Conservation (phyloP, 2,888 invertebrate genomes). For the Blastobasis adustella region DNA sequence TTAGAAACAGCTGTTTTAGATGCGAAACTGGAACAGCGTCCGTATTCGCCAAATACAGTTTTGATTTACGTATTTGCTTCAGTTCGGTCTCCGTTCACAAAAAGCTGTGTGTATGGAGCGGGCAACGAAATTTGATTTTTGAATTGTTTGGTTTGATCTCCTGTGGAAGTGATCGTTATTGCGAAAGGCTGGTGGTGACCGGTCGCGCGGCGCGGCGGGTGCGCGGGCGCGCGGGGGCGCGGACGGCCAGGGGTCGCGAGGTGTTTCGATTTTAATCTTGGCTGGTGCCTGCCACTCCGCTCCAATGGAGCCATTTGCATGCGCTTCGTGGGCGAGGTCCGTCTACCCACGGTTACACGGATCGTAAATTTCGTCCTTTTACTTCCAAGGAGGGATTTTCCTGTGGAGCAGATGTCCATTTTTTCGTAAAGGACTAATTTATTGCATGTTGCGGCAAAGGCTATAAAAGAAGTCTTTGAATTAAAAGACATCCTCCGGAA, state of each 20-base stretch:
- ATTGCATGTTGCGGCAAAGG: constrained; percentile 58
- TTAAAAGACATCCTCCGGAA: constrained; percentile 49
- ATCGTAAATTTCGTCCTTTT: constrained; percentile 72
- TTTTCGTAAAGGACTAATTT: constrained; percentile 66
- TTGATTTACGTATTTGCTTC: constrained; percentile 6
- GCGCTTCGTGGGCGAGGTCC: constrained; percentile 62
- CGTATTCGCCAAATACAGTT: constrained; percentile 15
- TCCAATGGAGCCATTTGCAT: constrained; percentile 69
- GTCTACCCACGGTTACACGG: constrained; percentile 66
- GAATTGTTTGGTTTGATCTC: background rate
- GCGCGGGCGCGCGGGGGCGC: constrained; percentile 3
- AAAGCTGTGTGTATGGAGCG: background rate
- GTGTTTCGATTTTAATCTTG: constrained; percentile 55
- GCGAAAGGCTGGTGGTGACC: constrained; percentile 1
- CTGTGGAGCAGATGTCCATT: constrained; percentile 66
- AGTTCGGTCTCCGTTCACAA: background rate
- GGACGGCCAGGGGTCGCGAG: constrained; percentile 30
- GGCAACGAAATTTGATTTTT: too few species aligned
- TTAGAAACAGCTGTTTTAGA: constrained; percentile 27
- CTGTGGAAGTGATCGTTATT: background rate
- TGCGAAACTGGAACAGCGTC: constrained; percentile 22
- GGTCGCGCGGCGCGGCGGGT: background rate
- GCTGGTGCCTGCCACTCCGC: constrained; percentile 41
- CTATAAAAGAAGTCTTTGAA: constrained; percentile 55
- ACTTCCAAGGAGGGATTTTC: constrained; percentile 59